phyloP scores from a whole-genome alignment of 2,113 vertebrate species.

The Mastomys coucha region DNA sequence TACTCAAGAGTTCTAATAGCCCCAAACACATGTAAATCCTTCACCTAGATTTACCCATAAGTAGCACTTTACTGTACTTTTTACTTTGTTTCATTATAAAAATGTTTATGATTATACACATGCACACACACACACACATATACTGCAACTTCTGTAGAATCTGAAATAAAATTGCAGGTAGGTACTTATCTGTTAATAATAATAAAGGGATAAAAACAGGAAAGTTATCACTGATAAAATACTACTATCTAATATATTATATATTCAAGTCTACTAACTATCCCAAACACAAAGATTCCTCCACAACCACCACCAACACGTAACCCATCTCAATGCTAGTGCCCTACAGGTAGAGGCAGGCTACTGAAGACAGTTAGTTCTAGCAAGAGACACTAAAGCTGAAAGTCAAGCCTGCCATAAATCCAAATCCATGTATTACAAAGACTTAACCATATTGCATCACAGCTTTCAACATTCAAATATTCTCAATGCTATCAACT shows the following conservation, averaged over 20 bases:
- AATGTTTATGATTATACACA: not conserved
- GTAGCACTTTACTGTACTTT: not conserved
- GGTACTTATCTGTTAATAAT: not conserved
- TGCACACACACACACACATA: too few species aligned
- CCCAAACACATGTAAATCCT: not conserved
- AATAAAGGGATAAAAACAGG: constrained; percentile 8
- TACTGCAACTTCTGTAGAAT: not conserved
- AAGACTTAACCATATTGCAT: not conserved
- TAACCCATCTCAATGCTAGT: not conserved
- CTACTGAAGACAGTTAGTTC: not conserved
- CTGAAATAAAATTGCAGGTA: not conserved
- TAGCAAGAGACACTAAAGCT: constrained; percentile 36
- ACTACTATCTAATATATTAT: not conserved
- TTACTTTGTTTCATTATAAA: not conserved
- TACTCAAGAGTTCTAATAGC: not conserved
- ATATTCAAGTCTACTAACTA: constrained; percentile 28
- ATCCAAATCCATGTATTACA: constrained; percentile 12
- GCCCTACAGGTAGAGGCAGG: not conserved
- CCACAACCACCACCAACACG: not conserved
- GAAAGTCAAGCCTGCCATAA: not conserved
- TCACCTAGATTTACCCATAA: not conserved
- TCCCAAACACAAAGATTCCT: not conserved
- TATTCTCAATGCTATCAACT: not conserved
- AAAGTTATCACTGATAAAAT: not conserved
- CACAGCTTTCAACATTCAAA: not conserved